Evolutionary conservation across 2,888 invertebrate genomes (phyloP).

Genomic region (Cantharis rufa): DNA sequence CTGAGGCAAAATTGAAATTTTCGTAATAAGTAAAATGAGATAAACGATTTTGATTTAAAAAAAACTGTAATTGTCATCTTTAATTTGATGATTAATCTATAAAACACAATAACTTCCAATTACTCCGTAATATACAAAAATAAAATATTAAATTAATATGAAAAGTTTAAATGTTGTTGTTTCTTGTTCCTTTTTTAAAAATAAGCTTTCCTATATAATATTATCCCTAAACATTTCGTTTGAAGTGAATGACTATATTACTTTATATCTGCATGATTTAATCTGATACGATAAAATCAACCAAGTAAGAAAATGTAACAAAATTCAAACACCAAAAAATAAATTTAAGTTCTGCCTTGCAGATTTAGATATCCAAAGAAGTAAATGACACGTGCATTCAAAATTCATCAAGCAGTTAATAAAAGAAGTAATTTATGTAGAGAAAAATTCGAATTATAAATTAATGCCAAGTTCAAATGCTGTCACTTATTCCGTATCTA

Average conservation of each 20-base stretch:
- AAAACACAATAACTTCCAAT: neutral
- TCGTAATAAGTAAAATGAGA: neutral
- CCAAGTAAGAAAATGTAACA: neutral
- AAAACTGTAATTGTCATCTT: neutral
- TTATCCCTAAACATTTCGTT: neutral
- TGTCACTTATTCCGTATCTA: conserved; percentile 17
- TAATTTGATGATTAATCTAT: neutral
- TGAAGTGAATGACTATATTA: neutral
- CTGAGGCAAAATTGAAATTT: neutral
- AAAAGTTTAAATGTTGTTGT: neutral
- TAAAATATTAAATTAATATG: neutral
- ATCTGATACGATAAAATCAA: neutral
- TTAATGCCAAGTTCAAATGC: neutral
- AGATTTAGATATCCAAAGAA: neutral
- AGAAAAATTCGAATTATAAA: neutral
- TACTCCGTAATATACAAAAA: neutral
- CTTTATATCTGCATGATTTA: neutral
- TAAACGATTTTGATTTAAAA: neutral
- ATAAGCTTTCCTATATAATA: neutral
- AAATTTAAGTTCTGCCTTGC: neutral
- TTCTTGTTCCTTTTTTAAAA: neutral
- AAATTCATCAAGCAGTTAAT: neutral
- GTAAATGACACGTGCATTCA: neutral
- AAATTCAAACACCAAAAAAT: neutral
- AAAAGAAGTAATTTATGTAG: neutral